These are phyloP conservation scores for Pimephales promelas DNA, from an alignment of 2,113 vertebrate genomes.

Conservation along the genomic window DNA sequence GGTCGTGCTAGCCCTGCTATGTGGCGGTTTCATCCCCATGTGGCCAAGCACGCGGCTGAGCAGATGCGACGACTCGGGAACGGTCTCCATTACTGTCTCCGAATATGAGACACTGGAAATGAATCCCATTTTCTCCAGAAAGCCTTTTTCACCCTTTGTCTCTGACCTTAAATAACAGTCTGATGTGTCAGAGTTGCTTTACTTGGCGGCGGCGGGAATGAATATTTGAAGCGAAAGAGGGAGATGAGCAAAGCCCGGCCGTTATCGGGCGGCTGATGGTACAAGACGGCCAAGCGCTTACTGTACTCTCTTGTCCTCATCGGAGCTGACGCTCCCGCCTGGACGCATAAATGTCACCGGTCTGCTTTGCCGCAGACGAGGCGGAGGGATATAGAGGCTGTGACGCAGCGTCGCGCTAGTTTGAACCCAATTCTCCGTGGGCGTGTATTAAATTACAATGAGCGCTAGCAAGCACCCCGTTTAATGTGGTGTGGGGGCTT, in stretches of 20 bases:
- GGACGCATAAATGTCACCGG: slow-evolving; percentile 69
- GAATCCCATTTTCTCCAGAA: slow-evolving; percentile 73
- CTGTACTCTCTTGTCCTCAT: slow-evolving; percentile 67
- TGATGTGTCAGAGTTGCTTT: slow-evolving; percentile 76
- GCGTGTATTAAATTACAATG: slow-evolving; percentile 74
- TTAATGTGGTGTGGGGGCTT: slow-evolving; percentile 71
- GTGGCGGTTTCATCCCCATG: slow-evolving; percentile 10
- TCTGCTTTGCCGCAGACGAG: slow-evolving; percentile 39
- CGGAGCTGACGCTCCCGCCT: slow-evolving; percentile 60
- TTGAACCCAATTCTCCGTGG: slow-evolving; percentile 68
- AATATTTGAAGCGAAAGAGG: slow-evolving; percentile 78
- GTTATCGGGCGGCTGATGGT: slow-evolving; percentile 46
- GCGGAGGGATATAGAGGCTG: slow-evolving; percentile 46
- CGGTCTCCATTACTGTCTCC: slow-evolving; percentile 60
- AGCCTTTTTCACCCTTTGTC: slow-evolving; percentile 56
- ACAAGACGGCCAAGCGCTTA: slow-evolving; percentile 44
- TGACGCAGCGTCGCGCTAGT: slow-evolving; percentile 51
- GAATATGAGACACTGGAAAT: slow-evolving; percentile 77
- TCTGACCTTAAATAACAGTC: slow-evolving; percentile 81
- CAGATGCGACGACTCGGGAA: slow-evolving; percentile 64
- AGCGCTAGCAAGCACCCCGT: slow-evolving; percentile 67
- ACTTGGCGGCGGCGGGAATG: slow-evolving; percentile 71
- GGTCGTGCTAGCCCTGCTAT: neutral
- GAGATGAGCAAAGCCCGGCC: slow-evolving; percentile 73
- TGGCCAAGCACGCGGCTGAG: slow-evolving; percentile 48